phyloP scores from a whole-genome alignment of 2,797 vertebrate species.

The Pachyuromys duprasi region DNA sequence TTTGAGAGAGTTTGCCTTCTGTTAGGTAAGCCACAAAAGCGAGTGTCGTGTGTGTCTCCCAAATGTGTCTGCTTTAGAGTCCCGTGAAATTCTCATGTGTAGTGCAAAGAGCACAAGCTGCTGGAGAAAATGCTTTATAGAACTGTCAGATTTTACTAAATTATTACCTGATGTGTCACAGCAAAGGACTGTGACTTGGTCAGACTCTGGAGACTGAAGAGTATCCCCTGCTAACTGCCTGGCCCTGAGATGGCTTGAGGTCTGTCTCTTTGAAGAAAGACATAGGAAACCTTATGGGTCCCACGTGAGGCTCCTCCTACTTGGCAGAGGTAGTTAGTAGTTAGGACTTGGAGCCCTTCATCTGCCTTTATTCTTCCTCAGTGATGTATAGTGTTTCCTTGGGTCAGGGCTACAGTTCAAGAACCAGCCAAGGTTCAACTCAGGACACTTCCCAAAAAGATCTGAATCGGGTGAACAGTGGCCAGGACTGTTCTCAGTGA shows the following conservation, averaged over 20 bases:
- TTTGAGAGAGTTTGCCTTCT: neutral
- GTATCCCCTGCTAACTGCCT: neutral
- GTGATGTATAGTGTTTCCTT: neutral
- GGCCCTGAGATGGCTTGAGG: neutral
- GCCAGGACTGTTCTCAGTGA: neutral
- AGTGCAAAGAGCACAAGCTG: neutral
- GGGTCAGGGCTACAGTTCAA: neutral
- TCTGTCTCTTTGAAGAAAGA: neutral
- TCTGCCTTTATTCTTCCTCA: neutral
- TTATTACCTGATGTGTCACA: neutral
- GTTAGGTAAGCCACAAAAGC: constrained; percentile 17
- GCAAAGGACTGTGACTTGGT: neutral
- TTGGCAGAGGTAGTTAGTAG: neutral
- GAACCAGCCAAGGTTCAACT: neutral
- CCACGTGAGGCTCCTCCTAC: neutral
- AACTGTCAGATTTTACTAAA: neutral
- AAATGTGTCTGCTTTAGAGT: neutral
- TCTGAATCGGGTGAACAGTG: neutral
- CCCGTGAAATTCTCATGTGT: neutral
- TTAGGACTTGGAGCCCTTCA: neutral
- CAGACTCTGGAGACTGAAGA: neutral
- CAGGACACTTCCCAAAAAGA: neutral
- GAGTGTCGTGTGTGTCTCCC: neutral
- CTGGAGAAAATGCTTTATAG: constrained; percentile 12
- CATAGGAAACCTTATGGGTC: neutral